Evolutionary conservation across 2,113 vertebrate genomes (phyloP).

Genomic region (Lepidothrix coronata): DNA sequence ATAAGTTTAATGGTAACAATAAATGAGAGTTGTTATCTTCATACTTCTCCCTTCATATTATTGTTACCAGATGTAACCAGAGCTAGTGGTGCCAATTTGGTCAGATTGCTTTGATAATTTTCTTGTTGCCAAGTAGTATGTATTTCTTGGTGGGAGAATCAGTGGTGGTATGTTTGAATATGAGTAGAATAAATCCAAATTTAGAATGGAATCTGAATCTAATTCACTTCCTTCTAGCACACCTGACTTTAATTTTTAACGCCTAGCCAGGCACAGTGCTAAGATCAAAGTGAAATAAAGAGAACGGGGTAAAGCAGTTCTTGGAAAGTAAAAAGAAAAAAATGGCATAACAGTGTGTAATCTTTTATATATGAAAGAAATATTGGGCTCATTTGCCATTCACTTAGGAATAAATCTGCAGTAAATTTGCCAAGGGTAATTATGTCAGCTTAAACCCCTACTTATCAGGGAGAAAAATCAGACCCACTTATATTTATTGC

Average conservation of each 20-base stretch:
- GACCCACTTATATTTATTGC: not conserved
- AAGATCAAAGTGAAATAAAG: conserved; percentile 51
- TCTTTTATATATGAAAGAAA: conserved; percentile 8
- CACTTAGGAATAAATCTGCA: not conserved
- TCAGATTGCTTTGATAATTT: conserved; percentile 62
- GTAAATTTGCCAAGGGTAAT: conserved; percentile 5
- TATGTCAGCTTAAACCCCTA: not conserved
- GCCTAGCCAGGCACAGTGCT: conserved; percentile 1
- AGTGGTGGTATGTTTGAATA: conserved; percentile 27
- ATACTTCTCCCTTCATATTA: conserved; percentile 21
- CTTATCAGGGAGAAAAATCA: not conserved
- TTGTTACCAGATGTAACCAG: conserved; percentile 45
- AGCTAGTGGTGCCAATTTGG: conserved; percentile 40
- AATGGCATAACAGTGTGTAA: not conserved
- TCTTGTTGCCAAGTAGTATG: conserved; percentile 39
- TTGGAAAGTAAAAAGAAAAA: conserved; percentile 38
- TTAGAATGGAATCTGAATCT: conserved; percentile 55
- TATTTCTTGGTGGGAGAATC: conserved; percentile 48
- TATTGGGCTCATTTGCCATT: not conserved
- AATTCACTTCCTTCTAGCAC: conserved; percentile 39
- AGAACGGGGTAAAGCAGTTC: not conserved
- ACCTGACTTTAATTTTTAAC: conserved; percentile 64
- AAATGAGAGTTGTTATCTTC: conserved; percentile 58
- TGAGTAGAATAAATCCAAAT: conserved; percentile 13
- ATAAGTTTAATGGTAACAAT: conserved; percentile 53